These are phyloP conservation scores for Varanus komodoensis DNA, from an alignment of 2,113 vertebrate species.

Conservation along the genomic window DNA sequence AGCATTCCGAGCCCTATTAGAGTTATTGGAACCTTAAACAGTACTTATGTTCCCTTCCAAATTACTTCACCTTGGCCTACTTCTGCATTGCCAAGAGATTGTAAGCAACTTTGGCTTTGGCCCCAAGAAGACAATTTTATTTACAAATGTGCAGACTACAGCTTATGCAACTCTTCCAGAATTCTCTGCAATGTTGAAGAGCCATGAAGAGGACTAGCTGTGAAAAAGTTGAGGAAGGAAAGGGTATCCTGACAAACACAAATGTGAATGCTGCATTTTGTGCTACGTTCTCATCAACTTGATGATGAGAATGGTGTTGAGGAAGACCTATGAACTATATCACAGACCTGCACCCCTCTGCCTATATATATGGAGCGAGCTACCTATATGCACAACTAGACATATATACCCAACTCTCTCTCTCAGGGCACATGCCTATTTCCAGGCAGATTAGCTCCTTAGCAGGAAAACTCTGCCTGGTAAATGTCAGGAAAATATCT, in stretches of 20 bases:
- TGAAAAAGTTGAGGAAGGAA: rapidly evolving
- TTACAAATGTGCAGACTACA: rapidly evolving
- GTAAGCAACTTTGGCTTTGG: slow-evolving; percentile 11
- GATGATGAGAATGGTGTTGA: background rate
- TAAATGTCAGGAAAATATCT: too few species aligned
- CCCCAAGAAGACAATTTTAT: slow-evolving; percentile 45
- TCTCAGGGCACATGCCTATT: background rate
- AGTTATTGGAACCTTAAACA: slow-evolving; percentile 48
- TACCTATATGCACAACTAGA: background rate
- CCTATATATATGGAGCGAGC: too few species aligned
- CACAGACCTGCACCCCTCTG: background rate
- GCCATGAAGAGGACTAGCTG: background rate
- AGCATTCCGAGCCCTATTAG: background rate
- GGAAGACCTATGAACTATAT: background rate
- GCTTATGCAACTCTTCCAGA: background rate
- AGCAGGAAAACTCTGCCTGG: too few species aligned
- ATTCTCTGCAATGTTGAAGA: background rate
- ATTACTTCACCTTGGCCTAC: slow-evolving; percentile 56
- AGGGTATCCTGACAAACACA: rapidly evolving
- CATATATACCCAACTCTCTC: background rate
- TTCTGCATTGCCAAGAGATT: slow-evolving; percentile 40
- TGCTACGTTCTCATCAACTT: background rate
- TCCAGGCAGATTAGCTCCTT: too few species aligned
- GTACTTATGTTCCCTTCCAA: slow-evolving; percentile 15
- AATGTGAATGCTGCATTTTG: background rate